These are phyloP conservation scores for Aleiodes testaceus DNA, from an alignment of 2,888 invertebrate species.

Conservation along the genomic window DNA sequence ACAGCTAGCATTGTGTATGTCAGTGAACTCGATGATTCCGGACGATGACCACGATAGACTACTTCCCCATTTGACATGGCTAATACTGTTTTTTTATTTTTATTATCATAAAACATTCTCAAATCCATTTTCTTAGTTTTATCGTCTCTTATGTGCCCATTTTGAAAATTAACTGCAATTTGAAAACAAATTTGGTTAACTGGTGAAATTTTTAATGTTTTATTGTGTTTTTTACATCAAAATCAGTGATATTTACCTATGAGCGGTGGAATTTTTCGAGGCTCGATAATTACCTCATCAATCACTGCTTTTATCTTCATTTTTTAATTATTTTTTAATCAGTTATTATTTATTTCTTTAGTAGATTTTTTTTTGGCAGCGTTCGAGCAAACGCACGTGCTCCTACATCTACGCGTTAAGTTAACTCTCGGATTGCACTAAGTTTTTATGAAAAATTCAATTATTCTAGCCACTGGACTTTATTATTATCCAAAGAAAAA, in stretches of 20 bases:
- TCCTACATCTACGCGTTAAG: too few relatives aligned
- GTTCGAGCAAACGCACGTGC: too few relatives aligned
- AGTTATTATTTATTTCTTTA: too few relatives aligned
- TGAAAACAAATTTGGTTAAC: not conserved
- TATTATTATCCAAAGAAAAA: too few relatives aligned
- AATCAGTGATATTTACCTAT: constrained; percentile 57
- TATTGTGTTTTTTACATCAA: not conserved
- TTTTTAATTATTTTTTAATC: constrained; percentile 15
- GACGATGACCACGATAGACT: constrained; percentile 67
- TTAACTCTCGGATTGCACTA: too few relatives aligned
- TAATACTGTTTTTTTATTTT: constrained; percentile 57
- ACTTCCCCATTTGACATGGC: constrained; percentile 65
- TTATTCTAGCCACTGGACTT: too few relatives aligned
- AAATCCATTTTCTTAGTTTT: constrained; percentile 63
- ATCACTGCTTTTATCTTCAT: constrained; percentile 63
- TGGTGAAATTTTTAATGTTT: not conserved
- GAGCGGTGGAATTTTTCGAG: constrained; percentile 65
- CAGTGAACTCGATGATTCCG: constrained; percentile 58
- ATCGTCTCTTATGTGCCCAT: constrained; percentile 65
- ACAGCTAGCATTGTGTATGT: constrained; percentile 66
- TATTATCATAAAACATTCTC: constrained; percentile 61
- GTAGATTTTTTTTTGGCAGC: too few relatives aligned
- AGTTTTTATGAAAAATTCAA: too few relatives aligned
- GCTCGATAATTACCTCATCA: constrained; percentile 62
- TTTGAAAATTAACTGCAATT: constrained; percentile 65